phyloP scores from a whole-genome alignment of 2,888 invertebrate species.

The Oscheius onirici region DNA sequence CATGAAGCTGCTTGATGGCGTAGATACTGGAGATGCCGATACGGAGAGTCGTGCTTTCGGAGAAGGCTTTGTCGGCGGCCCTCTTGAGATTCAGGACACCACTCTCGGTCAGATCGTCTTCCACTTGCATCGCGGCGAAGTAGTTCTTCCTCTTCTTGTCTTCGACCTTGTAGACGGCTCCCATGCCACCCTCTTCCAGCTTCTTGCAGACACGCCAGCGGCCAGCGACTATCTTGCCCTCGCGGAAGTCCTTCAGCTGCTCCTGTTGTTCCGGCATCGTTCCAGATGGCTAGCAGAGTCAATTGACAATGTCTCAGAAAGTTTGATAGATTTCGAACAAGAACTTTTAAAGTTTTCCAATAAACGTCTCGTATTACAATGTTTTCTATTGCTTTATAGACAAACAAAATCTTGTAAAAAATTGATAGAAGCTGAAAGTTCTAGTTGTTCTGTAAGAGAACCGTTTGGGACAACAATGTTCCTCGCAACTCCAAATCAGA shows the following conservation, averaged over 20 bases:
- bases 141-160: slow-evolving; percentile 73
- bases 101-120: slow-evolving; percentile 45
- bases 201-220: slow-evolving; percentile 81
- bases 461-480: no score
- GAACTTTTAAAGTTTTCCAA: no score
- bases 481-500: no score
- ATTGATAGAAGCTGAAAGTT: no score
- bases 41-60: slow-evolving; percentile 50
- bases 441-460: no score
- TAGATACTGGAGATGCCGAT: slow-evolving; percentile 51
- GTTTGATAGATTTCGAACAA: no score
- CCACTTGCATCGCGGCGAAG: slow-evolving; percentile 50
- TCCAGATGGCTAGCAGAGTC: background rate
- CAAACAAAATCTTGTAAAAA: background rate
- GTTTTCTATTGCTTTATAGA: background rate
- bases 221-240: slow-evolving; percentile 39
- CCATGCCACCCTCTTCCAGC: slow-evolving; percentile 96
- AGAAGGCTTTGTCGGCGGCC: slow-evolving; percentile 37
- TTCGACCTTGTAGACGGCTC: slow-evolving; percentile 95
- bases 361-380: no score
- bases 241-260: slow-evolving; percentile 7
- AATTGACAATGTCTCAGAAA: no score
- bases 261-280: background rate
- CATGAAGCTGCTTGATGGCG: slow-evolving; percentile 55
- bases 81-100: slow-evolving; percentile 52